phyloP scores from a whole-genome alignment of 2,797 vertebrate genomes.

The Molossus molossus region DNA sequence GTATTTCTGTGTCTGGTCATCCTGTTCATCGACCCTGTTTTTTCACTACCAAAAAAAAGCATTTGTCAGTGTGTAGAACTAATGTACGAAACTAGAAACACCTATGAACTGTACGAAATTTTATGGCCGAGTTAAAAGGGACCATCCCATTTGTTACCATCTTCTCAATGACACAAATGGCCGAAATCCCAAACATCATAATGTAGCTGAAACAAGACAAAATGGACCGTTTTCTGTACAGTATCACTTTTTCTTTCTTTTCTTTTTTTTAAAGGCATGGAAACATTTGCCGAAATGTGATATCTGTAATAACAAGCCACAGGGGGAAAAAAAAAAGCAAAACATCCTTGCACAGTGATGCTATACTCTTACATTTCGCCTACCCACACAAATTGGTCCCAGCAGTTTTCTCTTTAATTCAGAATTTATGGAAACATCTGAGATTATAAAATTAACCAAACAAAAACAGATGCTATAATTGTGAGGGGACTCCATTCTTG shows the following conservation, averaged over 20 bases:
- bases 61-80: slow-evolving; percentile 37
- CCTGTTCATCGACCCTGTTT: neutral
- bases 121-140: slow-evolving; percentile 43
- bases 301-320: slow-evolving; percentile 76
- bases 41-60: neutral
- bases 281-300: slow-evolving; percentile 77
- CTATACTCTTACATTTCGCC: slow-evolving; percentile 64
- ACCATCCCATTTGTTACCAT: slow-evolving; percentile 51
- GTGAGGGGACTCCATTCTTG: slow-evolving; percentile 81
- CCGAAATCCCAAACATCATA: slow-evolving; percentile 60
- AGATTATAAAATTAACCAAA: slow-evolving; percentile 87
- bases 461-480: slow-evolving; percentile 86
- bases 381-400: slow-evolving; percentile 83
- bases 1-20: neutral
- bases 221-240: slow-evolving; percentile 69
- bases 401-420: slow-evolving; percentile 86
- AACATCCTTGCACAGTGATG: slow-evolving; percentile 47
- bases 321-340: slow-evolving; percentile 22
- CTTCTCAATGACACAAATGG: slow-evolving; percentile 57
- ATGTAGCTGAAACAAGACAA: slow-evolving; percentile 66
- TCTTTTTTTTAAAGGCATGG: neutral
- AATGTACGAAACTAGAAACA: slow-evolving; percentile 64
- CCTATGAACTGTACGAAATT: slow-evolving; percentile 32
- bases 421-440: slow-evolving; percentile 87
- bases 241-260: neutral